Conservation (phyloP, 2,797 vertebrate genomes). For the Neosalanx taihuensis region DNA sequence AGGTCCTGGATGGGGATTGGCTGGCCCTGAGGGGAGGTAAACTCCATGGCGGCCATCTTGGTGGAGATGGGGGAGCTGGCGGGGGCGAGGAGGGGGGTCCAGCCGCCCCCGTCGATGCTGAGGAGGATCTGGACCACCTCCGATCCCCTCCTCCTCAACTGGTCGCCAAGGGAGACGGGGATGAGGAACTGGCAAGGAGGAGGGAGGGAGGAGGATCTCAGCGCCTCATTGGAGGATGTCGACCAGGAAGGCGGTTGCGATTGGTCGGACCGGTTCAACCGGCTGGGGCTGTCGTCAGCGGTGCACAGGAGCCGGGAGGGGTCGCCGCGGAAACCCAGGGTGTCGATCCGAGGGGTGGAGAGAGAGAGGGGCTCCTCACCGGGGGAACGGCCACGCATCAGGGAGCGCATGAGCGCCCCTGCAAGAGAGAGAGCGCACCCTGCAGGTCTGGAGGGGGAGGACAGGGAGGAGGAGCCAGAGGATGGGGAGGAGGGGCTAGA, state of each 20-base stretch:
- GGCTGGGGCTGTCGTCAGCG: background rate
- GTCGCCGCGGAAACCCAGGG: conserved; percentile 60
- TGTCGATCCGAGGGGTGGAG: conserved; percentile 58
- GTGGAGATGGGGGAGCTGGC: conserved; percentile 72
- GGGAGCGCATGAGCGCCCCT: conserved; percentile 58
- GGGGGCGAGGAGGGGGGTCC: conserved; percentile 39
- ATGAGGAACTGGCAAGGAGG: conserved; percentile 64
- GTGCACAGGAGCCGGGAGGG: conserved; percentile 67
- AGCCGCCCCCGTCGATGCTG: conserved; percentile 48
- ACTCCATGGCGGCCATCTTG: conserved; percentile 72
- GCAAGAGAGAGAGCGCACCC: conserved; percentile 60
- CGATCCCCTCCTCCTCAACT: conserved; percentile 49
- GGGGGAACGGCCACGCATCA: conserved; percentile 57
- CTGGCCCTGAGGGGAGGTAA: conserved; percentile 66
- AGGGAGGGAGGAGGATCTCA: background rate
- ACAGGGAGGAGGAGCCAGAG: conserved; percentile 3
- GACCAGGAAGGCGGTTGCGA: background rate
- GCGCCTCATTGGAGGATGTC: conserved; percentile 9
- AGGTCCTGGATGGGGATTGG: conserved; percentile 66
- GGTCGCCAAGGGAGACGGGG: conserved; percentile 57
- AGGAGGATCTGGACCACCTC: conserved; percentile 74
- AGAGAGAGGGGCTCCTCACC: conserved; percentile 60
- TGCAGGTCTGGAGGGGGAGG: conserved; percentile 33
- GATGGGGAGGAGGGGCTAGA: background rate
- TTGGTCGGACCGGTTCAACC: background rate